phyloP scores from a whole-genome alignment of 1,140 invertebrate species.

The Drosophila subpulchrella region DNA sequence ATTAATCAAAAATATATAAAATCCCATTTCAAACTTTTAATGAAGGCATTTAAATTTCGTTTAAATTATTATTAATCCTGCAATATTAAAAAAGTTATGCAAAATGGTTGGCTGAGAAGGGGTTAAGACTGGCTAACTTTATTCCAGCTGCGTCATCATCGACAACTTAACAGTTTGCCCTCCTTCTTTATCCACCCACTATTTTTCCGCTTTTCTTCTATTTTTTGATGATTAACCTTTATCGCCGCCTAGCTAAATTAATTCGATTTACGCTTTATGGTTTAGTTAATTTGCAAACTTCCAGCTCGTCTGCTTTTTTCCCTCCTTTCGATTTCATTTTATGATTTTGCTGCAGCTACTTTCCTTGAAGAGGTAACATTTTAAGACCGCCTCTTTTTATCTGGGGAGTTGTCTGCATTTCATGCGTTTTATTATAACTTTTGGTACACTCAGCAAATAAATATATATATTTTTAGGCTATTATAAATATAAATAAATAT shows the following conservation, averaged over 20 bases:
- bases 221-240: conserved; percentile 37
- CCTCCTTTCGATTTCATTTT: background rate
- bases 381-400: background rate
- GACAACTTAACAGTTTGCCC: conserved; percentile 23
- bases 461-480: too few relatives aligned
- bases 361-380: conserved; percentile 1
- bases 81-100: background rate
- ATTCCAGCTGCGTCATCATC: conserved; percentile 55
- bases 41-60: background rate
- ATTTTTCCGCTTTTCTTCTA: background rate
- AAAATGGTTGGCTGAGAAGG: background rate
- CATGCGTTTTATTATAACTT: conserved; percentile 4
- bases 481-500: too few relatives aligned
- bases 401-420: conserved; percentile 7
- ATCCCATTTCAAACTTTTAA: background rate
- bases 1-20: background rate
- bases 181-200: background rate
- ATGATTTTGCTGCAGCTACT: background rate
- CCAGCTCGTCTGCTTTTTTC: background rate
- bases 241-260: conserved; percentile 44
- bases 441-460: background rate
- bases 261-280: conserved; percentile 67
- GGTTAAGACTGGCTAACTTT: conserved; percentile 22
- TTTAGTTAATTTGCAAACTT: conserved; percentile 55
- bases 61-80: too few relatives aligned